Percentiles rank a stretch among this genome's conserved stretches.
Evolutionary conservation across 2,113 vertebrate species (phyloP).

Genomic region (Neoarius graeffei): DNA sequence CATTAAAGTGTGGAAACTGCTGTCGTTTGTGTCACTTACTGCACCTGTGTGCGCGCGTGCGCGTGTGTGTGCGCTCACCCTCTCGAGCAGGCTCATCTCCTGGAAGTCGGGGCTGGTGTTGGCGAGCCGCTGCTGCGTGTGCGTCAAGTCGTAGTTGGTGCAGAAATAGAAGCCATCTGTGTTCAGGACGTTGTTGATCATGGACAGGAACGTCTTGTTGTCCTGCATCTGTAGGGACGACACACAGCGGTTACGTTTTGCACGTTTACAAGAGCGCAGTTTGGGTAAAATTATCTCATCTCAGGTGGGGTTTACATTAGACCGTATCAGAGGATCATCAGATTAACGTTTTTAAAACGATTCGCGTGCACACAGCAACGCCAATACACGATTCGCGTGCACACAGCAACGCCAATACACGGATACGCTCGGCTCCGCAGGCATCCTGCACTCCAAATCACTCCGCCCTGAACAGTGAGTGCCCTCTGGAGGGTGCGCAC

Average conservation of each 20-base stretch:
- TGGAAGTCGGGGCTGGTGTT: constrained; percentile 98
- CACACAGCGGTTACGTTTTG: background rate
- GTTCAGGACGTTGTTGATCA: constrained; percentile 89
- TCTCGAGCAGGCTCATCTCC: constrained; percentile 95
- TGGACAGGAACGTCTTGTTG: constrained; percentile 91
- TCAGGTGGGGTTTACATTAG: no score
- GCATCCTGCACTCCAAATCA: no score
- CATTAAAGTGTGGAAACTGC: background rate
- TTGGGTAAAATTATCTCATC: background rate
- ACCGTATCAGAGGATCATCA: no score
- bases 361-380: no score
- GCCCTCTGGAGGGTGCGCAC: no score
- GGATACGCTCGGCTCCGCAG: no score
- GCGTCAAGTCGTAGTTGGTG: constrained; percentile 91
- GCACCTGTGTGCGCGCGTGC: background rate
- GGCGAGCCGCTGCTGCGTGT: constrained; percentile 89
- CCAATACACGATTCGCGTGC: no score
- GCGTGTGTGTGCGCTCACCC: constrained; percentile 76
- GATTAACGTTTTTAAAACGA: no score
- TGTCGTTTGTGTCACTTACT: background rate
- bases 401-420: no score
- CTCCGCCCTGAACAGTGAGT: no score
- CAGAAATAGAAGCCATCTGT: constrained; percentile 98
- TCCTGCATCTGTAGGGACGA: constrained; percentile 82
- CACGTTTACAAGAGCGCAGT: background rate